Evolutionary conservation across 1,140 invertebrate species (phyloP), one percentile per base, ranked within the genome.

Genomic region (Lucilia sericata): DNA sequence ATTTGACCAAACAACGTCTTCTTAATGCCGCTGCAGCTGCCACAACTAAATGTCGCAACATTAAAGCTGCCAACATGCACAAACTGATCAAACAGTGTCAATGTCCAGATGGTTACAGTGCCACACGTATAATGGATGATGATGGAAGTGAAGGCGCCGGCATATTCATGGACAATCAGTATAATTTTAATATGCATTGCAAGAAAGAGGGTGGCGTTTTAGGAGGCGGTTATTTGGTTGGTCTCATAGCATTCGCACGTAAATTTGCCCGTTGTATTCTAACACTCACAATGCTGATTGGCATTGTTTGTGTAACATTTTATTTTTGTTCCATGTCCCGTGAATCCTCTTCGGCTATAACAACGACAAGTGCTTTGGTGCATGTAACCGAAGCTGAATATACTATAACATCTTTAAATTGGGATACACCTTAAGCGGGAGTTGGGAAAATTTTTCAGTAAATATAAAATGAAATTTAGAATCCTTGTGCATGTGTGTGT

Each of bases 191-290:
- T 30, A 74, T 74, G 30, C 21, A 36, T 34, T 30, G 17, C 55
- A 55, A 78, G 65, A 85, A 88, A 82, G 85, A 88, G 83, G 88
- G 88, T 42, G 88, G 88, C n/a, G 88, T 90, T 21, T 87, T 87
- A 74, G 87, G 87, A 74, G 88, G 89, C 83, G 88, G 89, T 36
- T 87, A 89, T 84, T 84, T 90, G 82, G 84, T 90, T 60, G 89
- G 88, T 84, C 86, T 90, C 5, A 87, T 90, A 84, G 89, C 89
- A 86, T 88, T 90, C 65, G 88, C 89, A 65, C 86, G 89, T 80
- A 90, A 90, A 88, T 85, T 90, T n/a, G 86, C 88, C 19, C 89
- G 89, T 12, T 84, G 90, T 60, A 83, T 88, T 12, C 86, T 90
- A 8, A 88, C 89, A n/a, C 82, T 90, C 47, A 88, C 87, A 42